Conservation (phyloP, 2,113 vertebrate genomes). For the Nannospalax galili region DNA sequence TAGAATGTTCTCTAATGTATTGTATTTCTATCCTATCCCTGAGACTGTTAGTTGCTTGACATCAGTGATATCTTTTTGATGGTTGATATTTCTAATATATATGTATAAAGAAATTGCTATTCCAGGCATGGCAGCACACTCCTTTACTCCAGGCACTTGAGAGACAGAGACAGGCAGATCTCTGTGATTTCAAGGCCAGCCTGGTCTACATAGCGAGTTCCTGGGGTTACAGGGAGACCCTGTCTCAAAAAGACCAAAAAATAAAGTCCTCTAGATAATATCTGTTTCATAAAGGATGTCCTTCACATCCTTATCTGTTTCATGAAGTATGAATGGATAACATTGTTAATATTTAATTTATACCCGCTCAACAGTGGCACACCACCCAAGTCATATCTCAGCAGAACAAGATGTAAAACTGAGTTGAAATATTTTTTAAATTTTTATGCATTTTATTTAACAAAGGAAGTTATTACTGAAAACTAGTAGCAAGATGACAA, state of each 20-base stretch:
- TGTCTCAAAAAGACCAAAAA: too few relatives aligned
- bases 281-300: neutral
- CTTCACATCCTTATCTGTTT: neutral
- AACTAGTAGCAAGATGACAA: too few relatives aligned
- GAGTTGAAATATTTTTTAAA: neutral
- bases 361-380: neutral
- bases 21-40: neutral
- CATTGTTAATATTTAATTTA: neutral
- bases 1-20: neutral
- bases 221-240: too few relatives aligned
- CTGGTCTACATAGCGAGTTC: too few relatives aligned
- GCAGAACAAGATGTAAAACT: neutral
- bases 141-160: too few relatives aligned
- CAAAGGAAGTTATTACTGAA: too few relatives aligned
- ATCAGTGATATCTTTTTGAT: neutral
- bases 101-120: too few relatives aligned
- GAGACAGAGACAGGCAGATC: too few relatives aligned
- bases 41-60: neutral
- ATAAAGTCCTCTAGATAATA: neutral
- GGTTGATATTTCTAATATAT: neutral
- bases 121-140: too few relatives aligned
- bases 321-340: neutral
- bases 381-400: neutral
- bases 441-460: too few relatives aligned
- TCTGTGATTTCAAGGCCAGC: too few relatives aligned